A percentile compares a stretch with the other conserved stretches of the same genome.
Evolutionary conservation across 2,888 invertebrate species (phyloP).

Genomic region (Campoplex capitator): DNA sequence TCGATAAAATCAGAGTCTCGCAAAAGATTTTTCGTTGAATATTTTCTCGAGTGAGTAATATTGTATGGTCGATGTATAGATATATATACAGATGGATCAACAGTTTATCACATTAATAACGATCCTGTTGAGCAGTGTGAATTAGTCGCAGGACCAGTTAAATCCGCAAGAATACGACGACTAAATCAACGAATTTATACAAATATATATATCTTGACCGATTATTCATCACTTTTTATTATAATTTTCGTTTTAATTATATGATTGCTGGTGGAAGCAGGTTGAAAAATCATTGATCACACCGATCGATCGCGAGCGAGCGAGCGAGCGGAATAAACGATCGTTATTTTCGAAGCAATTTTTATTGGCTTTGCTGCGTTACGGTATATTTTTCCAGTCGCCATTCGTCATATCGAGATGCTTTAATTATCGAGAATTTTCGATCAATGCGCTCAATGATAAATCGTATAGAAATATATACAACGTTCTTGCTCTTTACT

Average conservation of each 20-base stretch:
- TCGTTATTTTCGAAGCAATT: slow-evolving; percentile 1
- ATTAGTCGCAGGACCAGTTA: slow-evolving; percentile 43
- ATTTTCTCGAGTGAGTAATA: slow-evolving; percentile 58
- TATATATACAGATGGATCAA: slow-evolving; percentile 5
- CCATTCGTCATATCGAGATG: neutral
- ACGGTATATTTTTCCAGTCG: slow-evolving; percentile 27
- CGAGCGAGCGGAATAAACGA: neutral
- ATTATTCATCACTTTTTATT: slow-evolving; percentile 13
- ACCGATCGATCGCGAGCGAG: slow-evolving; percentile 7
- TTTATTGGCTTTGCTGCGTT: neutral
- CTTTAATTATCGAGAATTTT: neutral
- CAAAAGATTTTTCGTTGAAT: slow-evolving; percentile 55
- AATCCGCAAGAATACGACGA: slow-evolving; percentile 57
- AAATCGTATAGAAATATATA: slow-evolving; percentile 1
- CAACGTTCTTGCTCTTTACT: neutral
- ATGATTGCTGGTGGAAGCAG: neutral
- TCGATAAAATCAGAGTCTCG: slow-evolving; percentile 63
- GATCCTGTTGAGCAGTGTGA: slow-evolving; percentile 62
- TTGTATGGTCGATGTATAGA: slow-evolving; percentile 55
- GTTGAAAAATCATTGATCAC: slow-evolving; percentile 18
- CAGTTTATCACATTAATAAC: slow-evolving; percentile 61
- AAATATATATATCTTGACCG: slow-evolving; percentile 36
- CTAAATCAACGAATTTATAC: slow-evolving; percentile 67
- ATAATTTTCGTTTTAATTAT: slow-evolving; percentile 9
- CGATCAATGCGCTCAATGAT: neutral